phyloP scores from a whole-genome alignment of 2,113 vertebrate species.

The Callocephalon fimbriatum region DNA sequence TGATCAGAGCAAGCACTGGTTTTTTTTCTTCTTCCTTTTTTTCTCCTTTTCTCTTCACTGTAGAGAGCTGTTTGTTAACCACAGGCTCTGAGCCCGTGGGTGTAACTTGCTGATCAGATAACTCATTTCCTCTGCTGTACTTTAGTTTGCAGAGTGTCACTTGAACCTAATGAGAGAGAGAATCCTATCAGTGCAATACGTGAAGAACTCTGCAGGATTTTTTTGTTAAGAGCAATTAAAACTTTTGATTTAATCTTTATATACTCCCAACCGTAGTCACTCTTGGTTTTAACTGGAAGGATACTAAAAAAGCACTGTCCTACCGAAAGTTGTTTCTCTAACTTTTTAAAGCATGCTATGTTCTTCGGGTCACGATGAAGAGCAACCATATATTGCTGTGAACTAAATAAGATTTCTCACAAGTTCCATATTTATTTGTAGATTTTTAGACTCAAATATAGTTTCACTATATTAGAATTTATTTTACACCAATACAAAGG shows the following conservation, averaged over 20 bases:
- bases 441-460: background rate
- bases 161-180: conserved; percentile 29
- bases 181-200: background rate
- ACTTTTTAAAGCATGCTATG: background rate
- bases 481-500: background rate
- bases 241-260: background rate
- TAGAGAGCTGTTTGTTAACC: conserved; percentile 61
- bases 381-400: background rate
- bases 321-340: background rate
- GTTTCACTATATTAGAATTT: background rate
- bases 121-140: conserved; percentile 69
- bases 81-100: conserved; percentile 30
- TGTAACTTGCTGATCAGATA: conserved; percentile 68
- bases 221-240: background rate
- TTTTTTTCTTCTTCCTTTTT: background rate
- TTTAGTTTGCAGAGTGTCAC: conserved; percentile 13
- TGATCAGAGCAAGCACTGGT: background rate
- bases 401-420: background rate
- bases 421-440: background rate
- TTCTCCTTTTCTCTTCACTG: background rate
- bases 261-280: background rate
- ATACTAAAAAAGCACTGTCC: background rate
- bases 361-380: background rate
- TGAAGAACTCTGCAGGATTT: background rate
- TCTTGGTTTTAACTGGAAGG: background rate